Conservation (phyloP, 2,888 invertebrate genomes). For the Drosophila histrio region DNA sequence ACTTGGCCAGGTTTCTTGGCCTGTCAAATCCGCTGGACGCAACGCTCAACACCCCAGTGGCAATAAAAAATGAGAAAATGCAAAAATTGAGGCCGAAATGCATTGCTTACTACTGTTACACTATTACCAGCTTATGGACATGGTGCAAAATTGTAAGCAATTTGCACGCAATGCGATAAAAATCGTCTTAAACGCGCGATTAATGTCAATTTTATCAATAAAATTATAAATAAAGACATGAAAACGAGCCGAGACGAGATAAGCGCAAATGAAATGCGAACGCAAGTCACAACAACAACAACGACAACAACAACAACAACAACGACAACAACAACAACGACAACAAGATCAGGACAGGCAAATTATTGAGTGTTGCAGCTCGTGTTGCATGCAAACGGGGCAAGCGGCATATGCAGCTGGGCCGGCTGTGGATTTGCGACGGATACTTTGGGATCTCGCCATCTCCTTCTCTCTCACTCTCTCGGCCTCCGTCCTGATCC, state of each 20-base stretch:
- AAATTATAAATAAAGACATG: slow-evolving; percentile 82
- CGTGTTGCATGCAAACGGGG: slow-evolving; percentile 68
- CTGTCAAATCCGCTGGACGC: slow-evolving; percentile 3
- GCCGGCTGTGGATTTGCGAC: slow-evolving; percentile 26
- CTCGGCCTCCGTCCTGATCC: neutral
- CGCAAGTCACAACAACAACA: slow-evolving; percentile 63
- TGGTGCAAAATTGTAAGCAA: slow-evolving; percentile 70
- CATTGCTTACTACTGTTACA: slow-evolving; percentile 35
- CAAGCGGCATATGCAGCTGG: slow-evolving; percentile 57
- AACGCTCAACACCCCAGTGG: slow-evolving; percentile 14
- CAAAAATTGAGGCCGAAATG: slow-evolving; percentile 7
- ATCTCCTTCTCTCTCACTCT: neutral
- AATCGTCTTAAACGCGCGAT: slow-evolving; percentile 79
- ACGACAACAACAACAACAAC: slow-evolving; percentile 13
- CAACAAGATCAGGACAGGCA: slow-evolving; percentile 63
- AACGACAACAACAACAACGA: slow-evolving; percentile 22
- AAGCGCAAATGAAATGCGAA: slow-evolving; percentile 74
- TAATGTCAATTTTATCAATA: slow-evolving; percentile 83
- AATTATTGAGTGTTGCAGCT: slow-evolving; percentile 74
- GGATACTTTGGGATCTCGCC: slow-evolving; percentile 2
- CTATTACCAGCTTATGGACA: slow-evolving; percentile 14
- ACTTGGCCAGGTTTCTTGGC: neutral
- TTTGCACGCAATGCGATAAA: slow-evolving; percentile 77
- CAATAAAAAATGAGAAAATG: slow-evolving; percentile 33
- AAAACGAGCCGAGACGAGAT: slow-evolving; percentile 76